phyloP scores from a whole-genome alignment of 92 coral and sea anemone species.

The Heteractis magnifica region DNA sequence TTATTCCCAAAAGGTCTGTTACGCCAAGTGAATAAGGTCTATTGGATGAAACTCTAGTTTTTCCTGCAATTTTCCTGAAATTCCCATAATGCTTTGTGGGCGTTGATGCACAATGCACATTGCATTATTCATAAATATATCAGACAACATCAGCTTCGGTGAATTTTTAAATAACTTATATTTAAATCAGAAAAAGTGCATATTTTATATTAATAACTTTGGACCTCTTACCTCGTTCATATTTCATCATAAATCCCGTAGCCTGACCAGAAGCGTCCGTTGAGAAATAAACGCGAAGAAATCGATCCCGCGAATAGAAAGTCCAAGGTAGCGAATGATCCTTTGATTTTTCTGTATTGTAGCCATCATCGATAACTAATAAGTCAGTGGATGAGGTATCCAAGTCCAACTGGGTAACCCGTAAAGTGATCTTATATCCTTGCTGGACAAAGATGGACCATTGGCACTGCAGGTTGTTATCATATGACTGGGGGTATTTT shows the following conservation, averaged over 20 bases:
- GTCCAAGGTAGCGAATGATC: conserved; percentile 30
- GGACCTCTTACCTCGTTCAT: conserved; percentile 52
- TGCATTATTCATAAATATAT: too few species aligned
- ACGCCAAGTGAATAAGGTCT: too few species aligned
- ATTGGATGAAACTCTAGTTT: too few species aligned
- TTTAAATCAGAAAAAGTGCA: neutral
- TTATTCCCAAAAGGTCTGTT: too few species aligned
- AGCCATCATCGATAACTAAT: conserved; percentile 41
- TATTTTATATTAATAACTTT: neutral
- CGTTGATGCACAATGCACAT: too few species aligned
- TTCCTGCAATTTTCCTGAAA: too few species aligned
- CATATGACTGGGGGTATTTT: conserved; percentile 47
- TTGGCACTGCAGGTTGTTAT: conserved; percentile 47
- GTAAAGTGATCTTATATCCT: conserved; percentile 41
- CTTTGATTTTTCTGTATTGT: conserved; percentile 1
- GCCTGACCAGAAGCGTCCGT: conserved; percentile 26
- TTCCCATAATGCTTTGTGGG: too few species aligned
- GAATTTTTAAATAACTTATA: neutral
- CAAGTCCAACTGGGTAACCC: neutral
- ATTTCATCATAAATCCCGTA: conserved; percentile 51
- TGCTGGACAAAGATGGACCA: conserved; percentile 61
- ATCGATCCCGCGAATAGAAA: conserved; percentile 37
- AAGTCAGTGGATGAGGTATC: conserved; percentile 39
- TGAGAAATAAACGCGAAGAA: conserved; percentile 45
- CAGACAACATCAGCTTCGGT: too few species aligned